Percentiles rank a stretch among this genome's conserved stretches.
Evolutionary conservation across 2,797 vertebrate species (phyloP).

Genomic region (Alfaro cultratus): DNA sequence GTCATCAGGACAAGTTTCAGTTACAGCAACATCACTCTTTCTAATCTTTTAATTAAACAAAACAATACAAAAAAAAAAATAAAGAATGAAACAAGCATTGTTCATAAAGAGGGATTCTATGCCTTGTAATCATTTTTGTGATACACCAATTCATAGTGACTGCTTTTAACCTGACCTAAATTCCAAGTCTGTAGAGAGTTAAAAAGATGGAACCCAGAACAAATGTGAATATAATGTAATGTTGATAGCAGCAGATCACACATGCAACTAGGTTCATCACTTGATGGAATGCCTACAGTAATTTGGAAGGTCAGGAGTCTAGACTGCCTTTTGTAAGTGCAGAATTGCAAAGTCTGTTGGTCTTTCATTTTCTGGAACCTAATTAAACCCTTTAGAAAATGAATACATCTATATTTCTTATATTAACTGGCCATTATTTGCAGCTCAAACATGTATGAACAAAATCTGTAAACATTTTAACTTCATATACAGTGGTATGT

Average conservation of each 20-base stretch:
- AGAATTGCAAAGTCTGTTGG: background rate
- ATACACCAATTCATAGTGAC: slow-evolving; percentile 42
- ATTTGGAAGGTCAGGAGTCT: background rate
- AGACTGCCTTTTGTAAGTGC: background rate
- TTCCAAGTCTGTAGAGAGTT: background rate
- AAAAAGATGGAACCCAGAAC: background rate
- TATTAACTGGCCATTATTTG: background rate
- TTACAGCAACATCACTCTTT: slow-evolving; percentile 67
- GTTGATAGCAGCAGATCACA: background rate
- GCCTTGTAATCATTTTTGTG: slow-evolving; percentile 35
- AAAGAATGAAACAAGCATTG: slow-evolving; percentile 47
- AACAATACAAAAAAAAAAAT: slow-evolving; percentile 17
- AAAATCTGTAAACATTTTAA: background rate
- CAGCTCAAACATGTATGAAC: background rate
- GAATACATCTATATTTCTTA: background rate
- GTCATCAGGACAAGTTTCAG: slow-evolving; percentile 78
- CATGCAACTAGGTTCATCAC: background rate
- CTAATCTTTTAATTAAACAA: slow-evolving; percentile 77
- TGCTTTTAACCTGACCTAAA: slow-evolving; percentile 45
- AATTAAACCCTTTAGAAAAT: background rate
- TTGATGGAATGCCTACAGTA: background rate
- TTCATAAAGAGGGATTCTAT: slow-evolving; percentile 54
- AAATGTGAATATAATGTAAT: background rate
- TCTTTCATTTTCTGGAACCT: background rate
- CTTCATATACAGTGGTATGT: background rate